These are phyloP conservation scores for Tragelaphus oryx DNA, from an alignment of 2,797 vertebrate species.

Conservation along the genomic window DNA sequence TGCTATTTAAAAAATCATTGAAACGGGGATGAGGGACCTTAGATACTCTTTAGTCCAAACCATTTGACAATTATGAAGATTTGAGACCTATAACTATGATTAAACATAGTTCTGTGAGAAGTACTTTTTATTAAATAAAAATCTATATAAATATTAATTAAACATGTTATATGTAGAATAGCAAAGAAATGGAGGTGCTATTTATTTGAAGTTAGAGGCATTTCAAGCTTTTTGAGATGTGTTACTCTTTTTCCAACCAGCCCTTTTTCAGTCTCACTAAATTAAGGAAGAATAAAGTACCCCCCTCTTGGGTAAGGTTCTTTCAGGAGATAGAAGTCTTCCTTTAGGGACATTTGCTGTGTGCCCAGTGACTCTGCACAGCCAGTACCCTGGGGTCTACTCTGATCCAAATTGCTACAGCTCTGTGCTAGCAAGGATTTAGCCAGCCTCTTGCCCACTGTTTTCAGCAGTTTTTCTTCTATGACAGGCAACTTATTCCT, in stretches of 20 bases:
- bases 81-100: neutral
- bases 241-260: neutral
- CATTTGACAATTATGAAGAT: neutral
- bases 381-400: neutral
- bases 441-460: neutral
- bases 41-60: neutral
- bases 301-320: neutral
- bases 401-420: neutral
- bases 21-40: neutral
- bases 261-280: neutral
- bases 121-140: constrained; percentile 13
- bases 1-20: neutral
- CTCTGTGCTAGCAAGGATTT: neutral
- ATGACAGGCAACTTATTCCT: neutral
- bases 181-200: neutral
- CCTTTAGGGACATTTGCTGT: neutral
- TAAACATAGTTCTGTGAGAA: constrained; percentile 16
- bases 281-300: neutral
- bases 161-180: neutral
- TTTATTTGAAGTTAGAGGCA: constrained; percentile 13
- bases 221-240: neutral
- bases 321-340: neutral
- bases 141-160: constrained; percentile 12
- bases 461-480: neutral
- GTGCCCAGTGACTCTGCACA: neutral